phyloP scores from a whole-genome alignment of 2,888 invertebrate species.

The Scaptomyza parva region DNA sequence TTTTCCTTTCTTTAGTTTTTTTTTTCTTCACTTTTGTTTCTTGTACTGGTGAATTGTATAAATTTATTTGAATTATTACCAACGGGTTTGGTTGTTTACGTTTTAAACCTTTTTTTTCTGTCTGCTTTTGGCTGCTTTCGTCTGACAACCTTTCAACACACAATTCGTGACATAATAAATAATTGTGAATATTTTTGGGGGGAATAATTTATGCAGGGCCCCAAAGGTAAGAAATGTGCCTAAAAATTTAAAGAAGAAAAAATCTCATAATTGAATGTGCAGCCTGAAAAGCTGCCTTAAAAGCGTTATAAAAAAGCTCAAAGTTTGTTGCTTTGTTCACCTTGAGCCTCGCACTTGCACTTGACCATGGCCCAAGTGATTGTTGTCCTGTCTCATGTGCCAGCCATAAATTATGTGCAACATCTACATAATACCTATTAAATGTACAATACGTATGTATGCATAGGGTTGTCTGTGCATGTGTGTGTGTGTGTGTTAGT shows the following conservation, averaged over 20 bases:
- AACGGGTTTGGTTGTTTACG: slow-evolving; percentile 41
- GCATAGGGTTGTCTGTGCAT: not conserved
- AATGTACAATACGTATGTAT: not conserved
- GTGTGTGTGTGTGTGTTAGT: slow-evolving; percentile 1
- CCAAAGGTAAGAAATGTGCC: slow-evolving; percentile 24
- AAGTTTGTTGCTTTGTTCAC: slow-evolving; percentile 6
- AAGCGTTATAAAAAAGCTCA: slow-evolving; percentile 16
- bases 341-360: slow-evolving; percentile 41
- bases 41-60: slow-evolving; percentile 46
- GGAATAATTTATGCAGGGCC: slow-evolving; percentile 67
- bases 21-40: slow-evolving; percentile 4
- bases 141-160: slow-evolving; percentile 59
- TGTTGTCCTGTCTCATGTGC: slow-evolving; percentile 42
- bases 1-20: not conserved
- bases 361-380: slow-evolving; percentile 46
- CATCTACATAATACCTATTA: slow-evolving; percentile 45
- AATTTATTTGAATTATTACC: slow-evolving; percentile 68
- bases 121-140: slow-evolving; percentile 12
- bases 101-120: slow-evolving; percentile 57
- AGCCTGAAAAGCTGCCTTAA: slow-evolving; percentile 18
- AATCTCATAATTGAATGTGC: slow-evolving; percentile 34
- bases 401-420: slow-evolving; percentile 64
- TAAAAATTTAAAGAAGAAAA: slow-evolving; percentile 19
- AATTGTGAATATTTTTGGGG: slow-evolving; percentile 51
- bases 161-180: slow-evolving; percentile 64